Percentiles rank a stretch among this genome's conserved stretches.
Evolutionary conservation across 2,113 vertebrate genomes (phyloP).

Genomic region (Potamarius usumacintae): DNA sequence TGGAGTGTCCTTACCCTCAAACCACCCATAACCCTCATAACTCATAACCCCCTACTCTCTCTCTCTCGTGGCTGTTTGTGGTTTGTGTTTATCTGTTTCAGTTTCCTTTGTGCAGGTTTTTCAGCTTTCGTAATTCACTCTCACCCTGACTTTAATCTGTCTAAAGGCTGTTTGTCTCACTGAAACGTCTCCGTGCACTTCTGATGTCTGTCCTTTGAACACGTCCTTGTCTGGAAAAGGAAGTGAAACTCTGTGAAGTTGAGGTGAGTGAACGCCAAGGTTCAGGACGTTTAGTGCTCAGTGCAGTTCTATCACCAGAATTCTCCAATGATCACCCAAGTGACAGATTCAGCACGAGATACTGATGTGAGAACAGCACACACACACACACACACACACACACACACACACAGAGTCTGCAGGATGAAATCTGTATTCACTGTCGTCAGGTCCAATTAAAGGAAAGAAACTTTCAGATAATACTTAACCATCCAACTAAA

Average conservation of each 20-base stretch:
- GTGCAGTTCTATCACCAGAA: neutral
- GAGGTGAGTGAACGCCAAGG: neutral
- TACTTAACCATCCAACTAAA: neutral
- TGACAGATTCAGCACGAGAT: neutral
- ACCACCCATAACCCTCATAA: neutral
- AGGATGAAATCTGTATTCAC: neutral
- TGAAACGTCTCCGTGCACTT: neutral
- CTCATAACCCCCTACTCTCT: no score
- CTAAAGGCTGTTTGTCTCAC: conserved; percentile 13
- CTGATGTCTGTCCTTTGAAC: neutral
- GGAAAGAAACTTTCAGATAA: neutral
- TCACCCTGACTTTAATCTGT: conserved; percentile 9
- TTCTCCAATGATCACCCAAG: neutral
- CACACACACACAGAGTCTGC: neutral
- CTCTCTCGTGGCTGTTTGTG: neutral
- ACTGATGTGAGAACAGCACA: neutral
- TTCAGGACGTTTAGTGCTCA: neutral
- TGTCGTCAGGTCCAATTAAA: neutral
- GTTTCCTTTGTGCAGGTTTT: neutral
- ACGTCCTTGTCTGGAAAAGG: neutral
- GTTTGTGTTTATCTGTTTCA: neutral
- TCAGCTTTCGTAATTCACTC: neutral
- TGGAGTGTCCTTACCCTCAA: neutral
- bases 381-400: no score
- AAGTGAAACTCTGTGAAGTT: neutral